Percentiles rank a stretch among this genome's conserved stretches.
Evolutionary conservation across 2,113 vertebrate genomes (phyloP).

Genomic region (Capreolus pygargus): DNA sequence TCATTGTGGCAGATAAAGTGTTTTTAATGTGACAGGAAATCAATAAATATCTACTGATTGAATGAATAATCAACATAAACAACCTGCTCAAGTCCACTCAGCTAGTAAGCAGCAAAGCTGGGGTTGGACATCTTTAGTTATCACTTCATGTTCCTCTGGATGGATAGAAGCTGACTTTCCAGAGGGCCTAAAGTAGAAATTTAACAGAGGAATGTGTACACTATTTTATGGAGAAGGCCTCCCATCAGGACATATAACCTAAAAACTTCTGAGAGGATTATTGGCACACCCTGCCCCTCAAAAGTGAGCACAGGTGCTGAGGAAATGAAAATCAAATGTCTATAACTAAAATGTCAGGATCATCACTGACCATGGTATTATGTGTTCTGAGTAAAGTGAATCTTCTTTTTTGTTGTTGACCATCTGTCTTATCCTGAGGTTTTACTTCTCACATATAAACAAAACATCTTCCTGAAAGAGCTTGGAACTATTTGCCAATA

Average conservation of each 20-base stretch:
- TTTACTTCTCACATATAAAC: conserved; percentile 61
- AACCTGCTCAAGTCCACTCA: neutral
- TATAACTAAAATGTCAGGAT: conserved; percentile 68
- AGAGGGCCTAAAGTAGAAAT: conserved; percentile 23
- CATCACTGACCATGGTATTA: conserved; percentile 53
- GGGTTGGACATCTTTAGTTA: neutral
- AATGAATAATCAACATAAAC: neutral
- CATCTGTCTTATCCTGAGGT: conserved; percentile 50
- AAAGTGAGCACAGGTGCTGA: conserved; percentile 70
- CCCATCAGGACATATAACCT: conserved; percentile 56
- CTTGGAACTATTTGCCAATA: conserved; percentile 77
- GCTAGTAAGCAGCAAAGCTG: neutral
- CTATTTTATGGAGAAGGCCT: conserved; percentile 59
- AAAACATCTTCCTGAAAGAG: conserved; percentile 70
- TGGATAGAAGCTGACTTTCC: neutral
- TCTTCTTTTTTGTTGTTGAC: conserved; percentile 60
- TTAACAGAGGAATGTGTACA: conserved; percentile 53
- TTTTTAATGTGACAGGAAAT: neutral
- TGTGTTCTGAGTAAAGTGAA: conserved; percentile 6
- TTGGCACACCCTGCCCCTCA: conserved; percentile 62
- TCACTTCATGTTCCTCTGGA: neutral
- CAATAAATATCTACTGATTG: neutral
- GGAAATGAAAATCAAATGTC: conserved; percentile 79
- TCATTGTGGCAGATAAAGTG: neutral
- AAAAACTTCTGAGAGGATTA: conserved; percentile 68